A percentile compares a stretch with the other conserved stretches of the same genome.
Evolutionary conservation across 2,888 invertebrate genomes (phyloP).

Genomic region (Nasonovia ribisnigri): DNA sequence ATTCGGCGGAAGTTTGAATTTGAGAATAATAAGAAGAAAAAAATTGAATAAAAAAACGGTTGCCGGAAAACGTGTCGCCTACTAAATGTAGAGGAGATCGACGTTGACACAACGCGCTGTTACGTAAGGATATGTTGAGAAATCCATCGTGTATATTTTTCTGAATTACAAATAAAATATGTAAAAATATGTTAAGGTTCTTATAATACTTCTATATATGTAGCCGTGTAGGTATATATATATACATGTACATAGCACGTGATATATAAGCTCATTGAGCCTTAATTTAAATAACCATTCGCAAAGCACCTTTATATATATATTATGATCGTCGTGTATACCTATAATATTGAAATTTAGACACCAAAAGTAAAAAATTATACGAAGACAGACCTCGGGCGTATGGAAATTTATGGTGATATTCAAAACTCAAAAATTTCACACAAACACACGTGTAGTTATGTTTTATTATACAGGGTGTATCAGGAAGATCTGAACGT

Average conservation of each 20-base stretch:
- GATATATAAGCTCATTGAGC: not conserved
- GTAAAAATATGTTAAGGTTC: conserved; percentile 30
- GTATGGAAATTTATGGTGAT: not conserved
- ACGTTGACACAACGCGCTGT: not conserved
- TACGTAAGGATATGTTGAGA: not conserved
- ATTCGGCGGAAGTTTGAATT: conserved; percentile 15
- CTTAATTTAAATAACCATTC: not conserved
- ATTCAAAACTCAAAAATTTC: not conserved
- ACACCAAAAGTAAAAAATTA: conserved; percentile 24
- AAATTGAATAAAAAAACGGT: not conserved
- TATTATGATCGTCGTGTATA: not conserved
- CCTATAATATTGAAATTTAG: not conserved
- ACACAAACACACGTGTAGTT: not conserved
- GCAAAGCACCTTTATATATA: not conserved
- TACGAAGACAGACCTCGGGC: not conserved
- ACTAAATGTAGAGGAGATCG: not conserved
- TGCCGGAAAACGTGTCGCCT: not conserved
- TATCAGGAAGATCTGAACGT: not conserved
- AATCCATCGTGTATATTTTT: conserved; percentile 32
- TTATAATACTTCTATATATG: not conserved
- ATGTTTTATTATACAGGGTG: not conserved
- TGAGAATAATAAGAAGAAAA: not conserved
- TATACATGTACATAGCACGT: not conserved
- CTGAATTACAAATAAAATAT: conserved; percentile 16
- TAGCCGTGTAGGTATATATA: not conserved